Conservation (phyloP, 2,797 vertebrate genomes). For the Brotula barbata region DNA sequence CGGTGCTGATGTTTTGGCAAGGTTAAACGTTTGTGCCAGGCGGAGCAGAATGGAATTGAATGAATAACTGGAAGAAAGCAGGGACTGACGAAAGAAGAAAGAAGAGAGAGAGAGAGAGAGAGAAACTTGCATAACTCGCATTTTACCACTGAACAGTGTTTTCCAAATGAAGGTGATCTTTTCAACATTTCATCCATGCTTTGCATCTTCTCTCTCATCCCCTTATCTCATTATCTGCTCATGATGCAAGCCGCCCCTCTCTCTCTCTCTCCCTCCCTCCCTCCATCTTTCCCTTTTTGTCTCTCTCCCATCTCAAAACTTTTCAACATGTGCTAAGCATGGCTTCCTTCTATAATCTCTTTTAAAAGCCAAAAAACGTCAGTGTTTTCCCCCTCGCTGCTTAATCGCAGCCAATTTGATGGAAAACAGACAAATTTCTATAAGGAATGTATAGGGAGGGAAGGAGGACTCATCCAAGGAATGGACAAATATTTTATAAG, state of each 20-base stretch:
- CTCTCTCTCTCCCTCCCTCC: neutral
- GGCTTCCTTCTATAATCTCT: constrained; percentile 41
- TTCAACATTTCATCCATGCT: constrained; percentile 24
- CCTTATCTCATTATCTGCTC: neutral
- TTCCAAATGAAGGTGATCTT: constrained; percentile 27
- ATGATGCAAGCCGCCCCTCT: constrained; percentile 28
- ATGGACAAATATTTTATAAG: too few relatives aligned
- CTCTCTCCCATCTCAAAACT: constrained; percentile 35
- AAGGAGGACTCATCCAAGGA: neutral
- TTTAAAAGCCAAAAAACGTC: constrained; percentile 54
- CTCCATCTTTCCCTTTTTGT: constrained; percentile 19
- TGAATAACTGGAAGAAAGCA: constrained; percentile 40
- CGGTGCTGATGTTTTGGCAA: constrained; percentile 11
- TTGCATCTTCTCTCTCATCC: constrained; percentile 9
- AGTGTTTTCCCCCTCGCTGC: constrained; percentile 24
- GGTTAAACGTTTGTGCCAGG: constrained; percentile 27
- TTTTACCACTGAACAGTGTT: constrained; percentile 36
- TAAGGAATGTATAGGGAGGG: neutral
- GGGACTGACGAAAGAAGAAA: constrained; percentile 36
- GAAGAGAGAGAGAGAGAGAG: constrained; percentile 49
- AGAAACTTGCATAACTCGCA: constrained; percentile 35
- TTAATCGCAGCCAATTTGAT: constrained; percentile 61
- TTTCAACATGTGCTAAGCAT: constrained; percentile 66
- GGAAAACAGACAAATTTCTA: constrained; percentile 56
- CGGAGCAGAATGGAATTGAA: constrained; percentile 10